Percentiles rank a stretch among this genome's conserved stretches.
These are phyloP conservation scores for Eudasyphora cyanicolor DNA, from an alignment of 2,888 invertebrate genomes.

Conservation along the genomic window DNA sequence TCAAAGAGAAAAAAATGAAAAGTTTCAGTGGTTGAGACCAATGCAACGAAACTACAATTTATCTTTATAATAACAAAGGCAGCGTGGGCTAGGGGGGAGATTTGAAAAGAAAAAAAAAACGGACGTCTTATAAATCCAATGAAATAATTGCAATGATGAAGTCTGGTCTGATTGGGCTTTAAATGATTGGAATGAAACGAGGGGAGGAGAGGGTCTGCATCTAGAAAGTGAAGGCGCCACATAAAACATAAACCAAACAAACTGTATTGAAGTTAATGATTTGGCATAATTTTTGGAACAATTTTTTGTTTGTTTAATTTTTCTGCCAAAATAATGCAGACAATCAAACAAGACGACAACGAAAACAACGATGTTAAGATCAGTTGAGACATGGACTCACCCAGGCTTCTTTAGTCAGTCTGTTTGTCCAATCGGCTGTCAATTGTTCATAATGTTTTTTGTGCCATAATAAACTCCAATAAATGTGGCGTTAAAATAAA, in stretches of 20 bases:
- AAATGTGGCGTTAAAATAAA: slow-evolving; percentile 36
- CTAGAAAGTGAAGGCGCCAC: background rate
- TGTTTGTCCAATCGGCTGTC: slow-evolving; percentile 8
- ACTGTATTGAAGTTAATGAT: slow-evolving; percentile 45
- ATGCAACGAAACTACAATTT: background rate
- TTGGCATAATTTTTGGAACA: slow-evolving; percentile 57
- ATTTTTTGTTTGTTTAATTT: slow-evolving; percentile 62
- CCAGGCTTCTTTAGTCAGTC: background rate
- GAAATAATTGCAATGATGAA: slow-evolving; percentile 54
- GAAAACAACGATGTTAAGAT: background rate
- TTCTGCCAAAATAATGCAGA: slow-evolving; percentile 48
- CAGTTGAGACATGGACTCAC: background rate
- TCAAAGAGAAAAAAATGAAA: background rate
- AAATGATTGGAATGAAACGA: background rate
- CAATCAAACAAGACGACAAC: too few relatives aligned
- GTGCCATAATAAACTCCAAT: slow-evolving; percentile 47
- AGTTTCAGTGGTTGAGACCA: background rate
- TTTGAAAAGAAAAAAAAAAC: background rate
- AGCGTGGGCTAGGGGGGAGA: background rate
- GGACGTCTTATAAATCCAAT: slow-evolving; percentile 46
- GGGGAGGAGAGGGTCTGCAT: background rate
- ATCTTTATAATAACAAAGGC: background rate
- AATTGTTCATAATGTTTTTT: slow-evolving; percentile 24
- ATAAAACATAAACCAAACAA: background rate
- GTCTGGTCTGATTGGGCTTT: background rate